Base-by-base conservation (phyloP, 2,888 invertebrate genomes). In the Platypus cylindrus region DNA sequence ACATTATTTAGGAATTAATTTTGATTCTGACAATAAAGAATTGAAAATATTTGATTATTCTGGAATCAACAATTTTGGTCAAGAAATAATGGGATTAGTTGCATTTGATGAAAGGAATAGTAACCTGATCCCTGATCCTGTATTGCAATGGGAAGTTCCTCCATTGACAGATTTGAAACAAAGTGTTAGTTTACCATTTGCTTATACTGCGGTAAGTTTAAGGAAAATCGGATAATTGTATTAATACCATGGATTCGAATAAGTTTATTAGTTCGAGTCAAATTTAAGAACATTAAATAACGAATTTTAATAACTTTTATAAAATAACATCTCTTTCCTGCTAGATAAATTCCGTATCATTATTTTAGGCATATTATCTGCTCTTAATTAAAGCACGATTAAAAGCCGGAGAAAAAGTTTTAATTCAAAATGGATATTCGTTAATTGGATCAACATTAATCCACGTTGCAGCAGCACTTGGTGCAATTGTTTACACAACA, bases 141-240 rank as follows among this genome's bases (percentile, higher is more conserved):
- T 63, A 17, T 61, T 74, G 15, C 51, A 60, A 14, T 86, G 83
- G 83, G 59, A 68, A 23, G 63, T 85, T 5, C 85, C 86, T 3
- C 70, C 76, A 2, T 59, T 66, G 4, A 85, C 83, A 82, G 68
- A 66, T 13, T 62, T 84, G 26, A 72, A 77, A 47, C 79, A 85
- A 46, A 85, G 80, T 0, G 78, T 80, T 3, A 77, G 80, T 0
- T 68, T 85, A 0, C 86, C 86, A 0, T 78, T 84, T n/a, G 82
- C 82, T 1, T 86, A 84, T 50, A 68, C 68, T 39, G 75, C 79
- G 24, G 64, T 63, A 55, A 50, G 54, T 48, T 24, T 30, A 14
- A n/a, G n/a, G 12, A 2, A 20, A 7, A 20, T 20, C 20, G 9
- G 9, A 20, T 20, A 20, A 20, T 20, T 5, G 7, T 20, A 20